Evolutionary conservation across 2,113 vertebrate genomes (phyloP).

Genomic region (Strix uralensis): DNA sequence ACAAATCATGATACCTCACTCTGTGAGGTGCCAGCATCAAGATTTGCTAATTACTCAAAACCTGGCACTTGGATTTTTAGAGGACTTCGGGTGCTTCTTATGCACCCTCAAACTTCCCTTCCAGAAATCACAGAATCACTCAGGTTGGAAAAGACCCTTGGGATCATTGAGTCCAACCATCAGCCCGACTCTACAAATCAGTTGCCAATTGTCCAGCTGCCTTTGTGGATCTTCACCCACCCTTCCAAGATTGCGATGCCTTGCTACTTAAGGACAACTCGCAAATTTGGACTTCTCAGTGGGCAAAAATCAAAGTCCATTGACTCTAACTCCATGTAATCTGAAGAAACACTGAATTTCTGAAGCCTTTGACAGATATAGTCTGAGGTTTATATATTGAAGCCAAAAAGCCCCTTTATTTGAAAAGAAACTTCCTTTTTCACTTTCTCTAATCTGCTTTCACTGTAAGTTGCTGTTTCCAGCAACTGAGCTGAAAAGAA

Average conservation of each 20-base stretch:
- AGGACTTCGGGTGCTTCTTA: not conserved
- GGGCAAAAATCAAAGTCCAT: not conserved
- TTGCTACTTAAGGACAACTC: rapidly evolving
- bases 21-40: not conserved
- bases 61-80: not conserved
- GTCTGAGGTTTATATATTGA: not conserved
- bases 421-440: not conserved
- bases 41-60: not conserved
- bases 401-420: not conserved
- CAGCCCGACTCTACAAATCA: too few relatives aligned
- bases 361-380: not conserved
- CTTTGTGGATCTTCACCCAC: not conserved
- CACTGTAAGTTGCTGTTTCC: not conserved
- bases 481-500: not conserved
- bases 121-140: not conserved
- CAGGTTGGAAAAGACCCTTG: too few relatives aligned
- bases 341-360: not conserved
- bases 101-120: not conserved
- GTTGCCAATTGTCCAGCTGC: rapidly evolving
- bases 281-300: rapidly evolving
- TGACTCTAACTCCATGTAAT: not conserved
- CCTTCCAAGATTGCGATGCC: rapidly evolving
- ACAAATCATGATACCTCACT: rapidly evolving
- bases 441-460: not conserved
- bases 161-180: too few relatives aligned